phyloP scores from a whole-genome alignment of 2,888 invertebrate species.

The Theristus sp. region DNA sequence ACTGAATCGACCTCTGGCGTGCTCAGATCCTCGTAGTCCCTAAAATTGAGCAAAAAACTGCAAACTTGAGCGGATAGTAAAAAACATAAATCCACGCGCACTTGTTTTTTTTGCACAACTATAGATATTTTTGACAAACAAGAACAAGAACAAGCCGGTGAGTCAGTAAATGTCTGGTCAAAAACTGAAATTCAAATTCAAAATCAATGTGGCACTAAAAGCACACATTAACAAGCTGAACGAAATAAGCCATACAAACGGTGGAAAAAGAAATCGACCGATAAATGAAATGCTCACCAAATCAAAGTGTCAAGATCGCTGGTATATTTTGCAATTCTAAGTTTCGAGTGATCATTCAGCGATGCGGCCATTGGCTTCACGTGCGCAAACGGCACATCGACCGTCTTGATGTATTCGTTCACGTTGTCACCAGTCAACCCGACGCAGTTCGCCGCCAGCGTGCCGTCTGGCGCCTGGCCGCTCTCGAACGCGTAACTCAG shows the following conservation, averaged over 20 bases:
- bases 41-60: slow-evolving; percentile 8
- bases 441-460: slow-evolving; percentile 20
- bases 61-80: background rate
- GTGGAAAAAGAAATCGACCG: too few species aligned
- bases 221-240: too few species aligned
- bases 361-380: slow-evolving; percentile 4
- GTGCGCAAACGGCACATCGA: slow-evolving; percentile 21
- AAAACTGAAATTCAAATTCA: too few species aligned
- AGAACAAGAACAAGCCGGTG: too few species aligned
- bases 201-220: too few species aligned
- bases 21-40: slow-evolving; percentile 31
- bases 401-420: slow-evolving; percentile 19
- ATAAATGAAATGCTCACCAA: slow-evolving; percentile 19
- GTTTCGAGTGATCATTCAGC: slow-evolving; percentile 25
- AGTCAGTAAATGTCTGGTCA: too few species aligned
- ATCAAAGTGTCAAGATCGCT: slow-evolving; percentile 26
- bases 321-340: slow-evolving; percentile 22
- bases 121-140: too few species aligned
- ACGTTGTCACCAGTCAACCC: slow-evolving; percentile 24
- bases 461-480: slow-evolving; percentile 19
- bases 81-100: background rate
- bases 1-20: slow-evolving; percentile 24
- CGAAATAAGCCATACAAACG: too few species aligned
- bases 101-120: too few species aligned
- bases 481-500: slow-evolving; percentile 17